Evolutionary conservation across 1,140 invertebrate species (phyloP), one percentile per base, ranked within the genome.

Genomic region (Proctacanthus coquilletti): DNA sequence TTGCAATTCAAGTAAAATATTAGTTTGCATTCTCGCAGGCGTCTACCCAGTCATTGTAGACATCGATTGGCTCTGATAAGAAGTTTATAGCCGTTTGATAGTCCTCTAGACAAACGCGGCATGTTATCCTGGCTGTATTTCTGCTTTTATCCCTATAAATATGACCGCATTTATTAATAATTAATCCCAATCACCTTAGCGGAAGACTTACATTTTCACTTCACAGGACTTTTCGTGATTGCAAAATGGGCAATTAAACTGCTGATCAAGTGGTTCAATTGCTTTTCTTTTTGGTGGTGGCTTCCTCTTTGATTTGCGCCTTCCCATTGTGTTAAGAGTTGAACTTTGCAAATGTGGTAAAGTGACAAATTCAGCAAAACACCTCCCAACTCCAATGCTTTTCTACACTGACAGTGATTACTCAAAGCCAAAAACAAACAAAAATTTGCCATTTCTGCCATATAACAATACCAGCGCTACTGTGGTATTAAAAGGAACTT

Each of bases 21-120:
- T 64, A 82, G 65, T 95, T 95, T 23, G 84, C 88, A 47, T 60
- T 71, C 69, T 96, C 95, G 69, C 94, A 98, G 2, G 92, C 94
- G 72, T 98, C 95, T 38, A 98, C 95, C 95, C 95, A 98, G 61
- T 98, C 94, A 66, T 95, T 96, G 59, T 98, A 98, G 15, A 98
- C 94, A 74, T 98, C 95, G 41, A 98, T 77, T 31, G 94, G 80
- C 64, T 98, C 94, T 9, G 92, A 96, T 38, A 98, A 68, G 58
- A 92, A 84, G 66, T 95, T 97, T 45, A 97, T 97, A 18, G 77
- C 80, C 4, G 92, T 94, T 63, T 97, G 92, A 66, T 89, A 98
- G 61, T 94, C 88, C 66, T 98, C 95, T 44, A 87, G 59, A 55
- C 95, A 98, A 2, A 98, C 89, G 46, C 84, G 70, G 63, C 95